Base-by-base conservation (phyloP, 1,140 invertebrate genomes). In the Seison nebaliae region DNA sequence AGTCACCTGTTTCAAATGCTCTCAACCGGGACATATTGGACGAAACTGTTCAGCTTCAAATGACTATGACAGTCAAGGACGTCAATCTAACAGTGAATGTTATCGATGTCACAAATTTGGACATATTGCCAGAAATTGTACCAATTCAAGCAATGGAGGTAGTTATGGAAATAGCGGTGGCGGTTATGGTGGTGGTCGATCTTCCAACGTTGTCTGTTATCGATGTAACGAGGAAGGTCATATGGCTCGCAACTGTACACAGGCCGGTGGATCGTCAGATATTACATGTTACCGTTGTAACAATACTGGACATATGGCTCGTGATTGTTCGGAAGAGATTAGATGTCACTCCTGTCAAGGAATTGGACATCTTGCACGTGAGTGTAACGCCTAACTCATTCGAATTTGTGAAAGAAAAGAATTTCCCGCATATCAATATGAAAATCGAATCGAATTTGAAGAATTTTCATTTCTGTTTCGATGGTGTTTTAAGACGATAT, bases 71-170 rank as follows among this genome's bases (percentile, higher is more conserved):
- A n/a, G 7, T 24, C 23, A 24, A n/a, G 23, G 23, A 7, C 7
- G 23, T n/a, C n/a, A n/a, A n/a, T 24, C 7, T 7, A 24, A n/a
- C 7, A 31, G 32, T 22, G 31, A 42, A 28, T 15, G 49, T 47
- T 84, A 76, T 69, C 84, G 81, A 63, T 91, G 80, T 63, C 84
- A 84, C 62, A 68, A 75, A 57, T 71, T 72, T 51, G 80, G 79
- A 28, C 78, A 84, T 59, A 81, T 81, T 55, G 78, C 78, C 46
- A 70, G 78, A 44, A 76, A 81, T 47, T 84, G 78, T 65, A n/a
- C n/a, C n/a, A 7, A 24, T 24, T 24, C 16, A 12, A 11, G 11
- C 23, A 30, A 26, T 11, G 36, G 36, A 5, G 36, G 36, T n/a
- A 16, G 23, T 34, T 12, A 15, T 37, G 36, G 36, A 5, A 15